Percentiles rank a stretch among this genome's conserved stretches.
phyloP scores from a whole-genome alignment of 2,888 invertebrate species.

The Caenorhabditis wallacei region DNA sequence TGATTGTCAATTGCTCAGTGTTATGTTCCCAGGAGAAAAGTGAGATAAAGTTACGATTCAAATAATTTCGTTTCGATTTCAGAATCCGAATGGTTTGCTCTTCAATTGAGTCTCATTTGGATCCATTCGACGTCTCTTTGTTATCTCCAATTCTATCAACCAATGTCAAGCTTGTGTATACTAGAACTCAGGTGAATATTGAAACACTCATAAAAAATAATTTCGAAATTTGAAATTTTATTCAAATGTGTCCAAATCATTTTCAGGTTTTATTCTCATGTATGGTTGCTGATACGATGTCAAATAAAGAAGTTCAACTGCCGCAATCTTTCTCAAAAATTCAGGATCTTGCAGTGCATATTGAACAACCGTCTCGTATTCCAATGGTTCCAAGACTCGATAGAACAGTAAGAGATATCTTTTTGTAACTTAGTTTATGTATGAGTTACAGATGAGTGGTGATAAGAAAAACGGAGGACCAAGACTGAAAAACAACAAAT shows the following conservation, averaged over 20 bases:
- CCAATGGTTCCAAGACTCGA: slow-evolving; percentile 69
- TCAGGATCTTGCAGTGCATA: slow-evolving; percentile 65
- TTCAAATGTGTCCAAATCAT: not conserved
- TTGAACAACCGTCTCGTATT: slow-evolving; percentile 67
- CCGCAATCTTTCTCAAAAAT: slow-evolving; percentile 57
- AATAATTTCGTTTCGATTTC: not conserved
- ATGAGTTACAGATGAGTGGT: slow-evolving; percentile 55
- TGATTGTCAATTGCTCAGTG: slow-evolving; percentile 56
- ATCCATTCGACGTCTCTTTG: slow-evolving; percentile 74
- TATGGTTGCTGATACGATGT: slow-evolving; percentile 62
- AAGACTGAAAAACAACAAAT: slow-evolving; percentile 66
- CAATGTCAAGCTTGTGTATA: slow-evolving; percentile 69
- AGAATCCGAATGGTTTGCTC: slow-evolving; percentile 43
- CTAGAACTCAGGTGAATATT: slow-evolving; percentile 67
- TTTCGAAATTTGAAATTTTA: no score
- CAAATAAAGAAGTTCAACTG: slow-evolving; percentile 66
- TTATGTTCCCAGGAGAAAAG: slow-evolving; percentile 66
- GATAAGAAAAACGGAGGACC: slow-evolving; percentile 60
- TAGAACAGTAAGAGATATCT: slow-evolving; percentile 36
- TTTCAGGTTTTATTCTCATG: slow-evolving; percentile 62
- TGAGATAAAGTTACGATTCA: not conserved
- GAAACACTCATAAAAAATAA: not conserved
- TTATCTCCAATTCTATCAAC: slow-evolving; percentile 66
- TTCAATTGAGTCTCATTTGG: slow-evolving; percentile 65
- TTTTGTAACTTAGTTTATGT: not conserved